Percentiles rank a stretch among this genome's conserved stretches.
Evolutionary conservation across 2,888 invertebrate genomes (phyloP).

Genomic region (Mongoloraphidia duomilia): DNA sequence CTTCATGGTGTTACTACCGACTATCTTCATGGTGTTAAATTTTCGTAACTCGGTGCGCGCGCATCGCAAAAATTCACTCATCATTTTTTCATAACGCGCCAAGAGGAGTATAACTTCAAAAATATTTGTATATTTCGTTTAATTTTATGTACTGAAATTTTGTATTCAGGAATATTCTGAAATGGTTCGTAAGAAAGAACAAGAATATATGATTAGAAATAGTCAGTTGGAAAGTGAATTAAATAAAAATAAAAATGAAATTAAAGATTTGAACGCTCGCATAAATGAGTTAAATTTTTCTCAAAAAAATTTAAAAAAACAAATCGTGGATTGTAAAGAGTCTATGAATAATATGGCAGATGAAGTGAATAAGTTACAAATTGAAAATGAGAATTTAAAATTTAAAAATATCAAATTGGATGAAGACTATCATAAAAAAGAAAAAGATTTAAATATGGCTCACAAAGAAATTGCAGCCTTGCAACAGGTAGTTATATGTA

Average conservation of each 20-base stretch:
- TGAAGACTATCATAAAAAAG: constrained; percentile 1
- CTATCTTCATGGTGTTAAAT: too few relatives aligned
- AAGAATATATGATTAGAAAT: neutral
- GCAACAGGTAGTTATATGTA: neutral
- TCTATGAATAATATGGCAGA: constrained; percentile 3
- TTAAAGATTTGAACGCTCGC: neutral
- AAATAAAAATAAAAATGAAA: neutral
- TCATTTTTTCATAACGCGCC: too few relatives aligned
- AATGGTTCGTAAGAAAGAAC: neutral
- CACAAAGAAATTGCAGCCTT: constrained; percentile 1
- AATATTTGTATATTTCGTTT: too few relatives aligned
- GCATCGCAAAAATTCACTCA: too few relatives aligned
- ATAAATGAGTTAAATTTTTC: constrained; percentile 1
- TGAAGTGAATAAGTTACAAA: neutral
- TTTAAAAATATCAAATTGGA: neutral
- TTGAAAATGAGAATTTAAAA: neutral
- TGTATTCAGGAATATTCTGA: neutral
- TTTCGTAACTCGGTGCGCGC: too few relatives aligned
- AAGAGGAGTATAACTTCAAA: too few relatives aligned
- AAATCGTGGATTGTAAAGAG: neutral
- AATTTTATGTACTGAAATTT: too few relatives aligned
- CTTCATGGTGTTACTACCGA: too few relatives aligned
- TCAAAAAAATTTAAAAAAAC: neutral
- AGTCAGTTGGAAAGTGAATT: neutral
- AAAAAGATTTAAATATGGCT: neutral